Evolutionary conservation across 2,888 invertebrate species (phyloP).

Genomic region (Drosophila meridionalis): DNA sequence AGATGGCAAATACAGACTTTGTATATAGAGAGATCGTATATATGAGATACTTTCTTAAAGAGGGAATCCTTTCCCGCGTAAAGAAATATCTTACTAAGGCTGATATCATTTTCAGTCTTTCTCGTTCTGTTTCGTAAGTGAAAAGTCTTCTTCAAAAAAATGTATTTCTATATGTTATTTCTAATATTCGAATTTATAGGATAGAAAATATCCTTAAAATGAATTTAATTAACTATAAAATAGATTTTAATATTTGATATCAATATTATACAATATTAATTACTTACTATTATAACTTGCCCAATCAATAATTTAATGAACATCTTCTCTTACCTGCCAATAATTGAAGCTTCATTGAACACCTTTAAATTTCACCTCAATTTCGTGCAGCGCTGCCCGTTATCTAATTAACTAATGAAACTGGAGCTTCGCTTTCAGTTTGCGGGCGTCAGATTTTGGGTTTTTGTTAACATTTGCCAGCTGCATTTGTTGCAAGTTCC

Average conservation of each 20-base stretch:
- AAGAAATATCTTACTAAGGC: too few species aligned
- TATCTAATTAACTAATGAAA: constrained; percentile 74
- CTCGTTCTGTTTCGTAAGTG: too few species aligned
- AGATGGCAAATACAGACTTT: too few species aligned
- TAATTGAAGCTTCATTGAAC: neutral
- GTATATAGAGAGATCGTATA: too few species aligned
- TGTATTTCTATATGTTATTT: neutral
- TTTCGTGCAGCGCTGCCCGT: constrained; percentile 31
- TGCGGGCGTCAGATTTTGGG: constrained; percentile 24
- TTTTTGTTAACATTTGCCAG: constrained; percentile 62
- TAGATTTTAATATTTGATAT: neutral
- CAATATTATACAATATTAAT: neutral
- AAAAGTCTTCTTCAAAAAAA: too few species aligned
- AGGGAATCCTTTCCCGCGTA: too few species aligned
- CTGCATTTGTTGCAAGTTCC: constrained; percentile 60
- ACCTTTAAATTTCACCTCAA: constrained; percentile 6
- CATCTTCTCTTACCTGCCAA: neutral
- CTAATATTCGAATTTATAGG: neutral
- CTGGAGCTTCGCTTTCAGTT: constrained; percentile 34
- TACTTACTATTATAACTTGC: neutral
- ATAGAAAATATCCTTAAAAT: too few species aligned
- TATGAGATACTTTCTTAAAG: too few species aligned
- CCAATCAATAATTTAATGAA: neutral
- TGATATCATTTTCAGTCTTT: too few species aligned
- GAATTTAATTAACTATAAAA: neutral